Evolutionary conservation across 2,888 invertebrate species (phyloP).

Genomic region (Eupithecia subumbrata): DNA sequence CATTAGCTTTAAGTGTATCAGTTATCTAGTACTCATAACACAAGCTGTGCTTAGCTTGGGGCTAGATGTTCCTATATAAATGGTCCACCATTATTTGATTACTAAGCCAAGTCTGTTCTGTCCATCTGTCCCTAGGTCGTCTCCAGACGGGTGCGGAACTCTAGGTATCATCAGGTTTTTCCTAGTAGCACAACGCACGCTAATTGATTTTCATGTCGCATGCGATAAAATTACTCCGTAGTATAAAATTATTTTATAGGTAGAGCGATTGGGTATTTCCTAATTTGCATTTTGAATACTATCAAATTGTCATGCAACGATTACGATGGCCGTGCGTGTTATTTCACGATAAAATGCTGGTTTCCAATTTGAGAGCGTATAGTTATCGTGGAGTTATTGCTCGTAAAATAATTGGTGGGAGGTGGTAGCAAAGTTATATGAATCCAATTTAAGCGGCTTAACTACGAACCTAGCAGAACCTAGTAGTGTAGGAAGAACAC

Average conservation of each 20-base stretch:
- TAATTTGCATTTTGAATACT: conserved; percentile 25
- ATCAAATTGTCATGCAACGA: conserved; percentile 22
- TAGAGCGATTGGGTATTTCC: conserved; percentile 12
- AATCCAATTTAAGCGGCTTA: neutral
- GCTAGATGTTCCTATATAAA: neutral
- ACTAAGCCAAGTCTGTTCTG: neutral
- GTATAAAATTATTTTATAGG: conserved; percentile 11
- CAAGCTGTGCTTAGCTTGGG: neutral
- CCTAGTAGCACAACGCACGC: neutral
- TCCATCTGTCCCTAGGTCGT: neutral
- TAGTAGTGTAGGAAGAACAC: neutral
- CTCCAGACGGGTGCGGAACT: neutral
- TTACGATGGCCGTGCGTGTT: conserved; percentile 13
- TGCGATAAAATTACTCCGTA: neutral
- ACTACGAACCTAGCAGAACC: neutral
- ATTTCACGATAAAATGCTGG: conserved; percentile 24
- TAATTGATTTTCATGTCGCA: conserved; percentile 10
- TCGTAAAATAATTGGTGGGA: conserved; percentile 18
- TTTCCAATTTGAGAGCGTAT: conserved; percentile 13
- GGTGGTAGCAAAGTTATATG: conserved; percentile 33
- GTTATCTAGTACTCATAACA: neutral
- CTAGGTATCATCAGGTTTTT: neutral
- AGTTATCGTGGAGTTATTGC: conserved; percentile 7
- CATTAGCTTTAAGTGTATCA: too few species aligned
- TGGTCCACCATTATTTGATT: neutral